Percentiles rank a stretch among this genome's conserved stretches.
Conservation (phyloP, 2,888 invertebrate species). For the Biston stratarius region DNA sequence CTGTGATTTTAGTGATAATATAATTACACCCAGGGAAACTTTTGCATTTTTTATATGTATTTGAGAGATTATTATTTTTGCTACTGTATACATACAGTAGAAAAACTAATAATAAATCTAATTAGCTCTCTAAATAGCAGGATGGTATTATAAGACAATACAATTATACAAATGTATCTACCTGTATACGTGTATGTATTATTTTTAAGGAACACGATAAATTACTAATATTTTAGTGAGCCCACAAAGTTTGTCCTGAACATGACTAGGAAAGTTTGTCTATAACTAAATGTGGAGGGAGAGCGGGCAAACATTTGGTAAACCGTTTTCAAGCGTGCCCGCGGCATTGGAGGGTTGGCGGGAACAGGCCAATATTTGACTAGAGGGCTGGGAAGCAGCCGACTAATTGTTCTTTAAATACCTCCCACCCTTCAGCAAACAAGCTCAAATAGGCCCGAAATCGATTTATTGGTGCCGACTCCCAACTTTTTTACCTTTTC, state of each 20-base stretch:
- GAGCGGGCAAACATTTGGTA: slow-evolving; percentile 77
- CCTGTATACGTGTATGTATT: too few relatives aligned
- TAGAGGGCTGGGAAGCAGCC: slow-evolving; percentile 79
- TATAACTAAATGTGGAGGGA: slow-evolving; percentile 60
- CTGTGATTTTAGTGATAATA: too few relatives aligned
- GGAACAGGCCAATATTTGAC: slow-evolving; percentile 84
- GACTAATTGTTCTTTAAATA: slow-evolving; percentile 86
- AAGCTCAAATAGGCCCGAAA: slow-evolving; percentile 62
- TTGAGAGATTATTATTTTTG: too few relatives aligned
- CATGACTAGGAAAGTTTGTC: not conserved
- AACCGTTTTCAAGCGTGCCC: slow-evolving; percentile 76
- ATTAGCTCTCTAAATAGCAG: too few relatives aligned
- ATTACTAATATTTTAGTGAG: not conserved
- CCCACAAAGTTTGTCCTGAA: not conserved
- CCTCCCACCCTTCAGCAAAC: slow-evolving; percentile 80
- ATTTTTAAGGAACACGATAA: too few relatives aligned
- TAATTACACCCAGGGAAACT: too few relatives aligned
- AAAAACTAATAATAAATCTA: too few relatives aligned
- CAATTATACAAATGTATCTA: too few relatives aligned
- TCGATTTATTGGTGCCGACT: slow-evolving; percentile 79
- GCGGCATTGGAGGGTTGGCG: slow-evolving; percentile 82
- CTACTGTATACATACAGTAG: too few relatives aligned
- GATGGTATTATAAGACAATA: too few relatives aligned
- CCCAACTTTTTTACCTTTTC: slow-evolving; percentile 55
- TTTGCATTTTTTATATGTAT: too few relatives aligned